Evolutionary conservation across 2,888 invertebrate species (phyloP).

Genomic region (Drosophila borborema): DNA sequence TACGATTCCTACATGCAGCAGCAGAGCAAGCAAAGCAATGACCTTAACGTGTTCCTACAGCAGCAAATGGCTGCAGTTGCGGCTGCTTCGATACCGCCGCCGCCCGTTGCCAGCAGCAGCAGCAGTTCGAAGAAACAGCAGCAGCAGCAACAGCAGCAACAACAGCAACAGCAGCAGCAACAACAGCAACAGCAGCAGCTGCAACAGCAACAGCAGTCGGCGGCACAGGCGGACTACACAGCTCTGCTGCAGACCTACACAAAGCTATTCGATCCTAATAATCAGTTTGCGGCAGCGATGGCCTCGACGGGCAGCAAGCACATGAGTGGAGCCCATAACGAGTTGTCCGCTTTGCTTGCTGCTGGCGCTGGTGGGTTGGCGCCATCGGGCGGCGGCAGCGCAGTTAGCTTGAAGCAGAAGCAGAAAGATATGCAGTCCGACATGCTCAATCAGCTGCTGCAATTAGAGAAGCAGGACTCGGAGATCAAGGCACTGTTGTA

Average conservation of each 20-base stretch:
- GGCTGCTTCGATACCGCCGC: constrained; percentile 72
- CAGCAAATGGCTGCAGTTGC: constrained; percentile 84
- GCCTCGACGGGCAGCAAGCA: constrained; percentile 64
- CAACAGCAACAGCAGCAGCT: constrained; percentile 65
- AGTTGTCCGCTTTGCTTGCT: constrained; percentile 81
- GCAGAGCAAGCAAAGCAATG: constrained; percentile 81
- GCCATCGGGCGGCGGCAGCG: constrained; percentile 37
- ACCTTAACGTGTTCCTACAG: constrained; percentile 83
- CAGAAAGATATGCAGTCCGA: constrained; percentile 82
- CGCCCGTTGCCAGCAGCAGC: constrained; percentile 61
- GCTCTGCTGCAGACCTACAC: constrained; percentile 84
- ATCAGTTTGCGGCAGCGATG: constrained; percentile 79
- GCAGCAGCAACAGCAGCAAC: constrained; percentile 55
- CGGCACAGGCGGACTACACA: constrained; percentile 82
- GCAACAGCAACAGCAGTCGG: constrained; percentile 66
- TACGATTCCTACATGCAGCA: constrained; percentile 84
- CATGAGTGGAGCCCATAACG: constrained; percentile 76
- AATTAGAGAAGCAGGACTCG: constrained; percentile 83
- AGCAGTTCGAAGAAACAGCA: constrained; percentile 69
- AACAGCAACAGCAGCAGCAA: constrained; percentile 65
- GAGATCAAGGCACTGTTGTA: constrained; percentile 83
- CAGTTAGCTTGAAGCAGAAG: constrained; percentile 68
- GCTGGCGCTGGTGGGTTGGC: constrained; percentile 67
- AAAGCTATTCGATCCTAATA: constrained; percentile 83
- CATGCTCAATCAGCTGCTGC: constrained; percentile 83